A percentile compares a stretch with the other conserved stretches of the same genome.
phyloP scores from a whole-genome alignment of 2,888 invertebrate species.

The Lasius platythorax region DNA sequence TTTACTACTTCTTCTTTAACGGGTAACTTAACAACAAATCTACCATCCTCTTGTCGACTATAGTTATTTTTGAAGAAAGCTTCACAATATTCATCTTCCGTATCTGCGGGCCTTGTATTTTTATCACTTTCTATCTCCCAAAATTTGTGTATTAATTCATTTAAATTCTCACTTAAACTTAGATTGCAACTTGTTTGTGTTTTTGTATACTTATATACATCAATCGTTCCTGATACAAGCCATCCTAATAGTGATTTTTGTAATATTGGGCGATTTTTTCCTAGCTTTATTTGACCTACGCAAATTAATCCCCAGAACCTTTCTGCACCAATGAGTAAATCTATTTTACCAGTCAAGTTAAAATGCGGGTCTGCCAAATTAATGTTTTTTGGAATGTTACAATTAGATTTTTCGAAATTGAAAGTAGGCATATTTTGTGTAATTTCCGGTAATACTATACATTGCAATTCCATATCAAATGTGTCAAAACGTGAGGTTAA shows the following conservation, averaged over 20 bases:
- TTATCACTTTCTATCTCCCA: not conserved
- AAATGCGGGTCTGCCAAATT: not conserved
- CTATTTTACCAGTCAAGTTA: not conserved
- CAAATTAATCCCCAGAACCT: not conserved
- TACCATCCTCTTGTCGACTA: not conserved
- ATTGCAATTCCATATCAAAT: too few relatives aligned
- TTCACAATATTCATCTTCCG: not conserved
- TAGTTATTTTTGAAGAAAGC: not conserved
- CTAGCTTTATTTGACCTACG: constrained; percentile 1
- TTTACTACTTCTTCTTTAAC: not conserved
- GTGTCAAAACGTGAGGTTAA: too few relatives aligned
- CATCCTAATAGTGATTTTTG: not conserved
- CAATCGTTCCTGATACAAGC: not conserved
- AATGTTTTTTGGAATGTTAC: not conserved
- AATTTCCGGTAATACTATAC: too few relatives aligned
- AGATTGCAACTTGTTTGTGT: not conserved
- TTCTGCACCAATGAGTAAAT: not conserved
- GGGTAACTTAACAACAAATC: not conserved
- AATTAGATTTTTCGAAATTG: not conserved
- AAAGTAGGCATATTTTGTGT: too few relatives aligned
- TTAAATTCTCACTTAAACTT: not conserved
- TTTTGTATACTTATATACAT: too few relatives aligned
- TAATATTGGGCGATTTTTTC: not conserved
- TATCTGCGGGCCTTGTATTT: too few relatives aligned
- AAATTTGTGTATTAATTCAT: not conserved